Conservation (phyloP, 2,888 invertebrate species). For the Sturmia bella region DNA sequence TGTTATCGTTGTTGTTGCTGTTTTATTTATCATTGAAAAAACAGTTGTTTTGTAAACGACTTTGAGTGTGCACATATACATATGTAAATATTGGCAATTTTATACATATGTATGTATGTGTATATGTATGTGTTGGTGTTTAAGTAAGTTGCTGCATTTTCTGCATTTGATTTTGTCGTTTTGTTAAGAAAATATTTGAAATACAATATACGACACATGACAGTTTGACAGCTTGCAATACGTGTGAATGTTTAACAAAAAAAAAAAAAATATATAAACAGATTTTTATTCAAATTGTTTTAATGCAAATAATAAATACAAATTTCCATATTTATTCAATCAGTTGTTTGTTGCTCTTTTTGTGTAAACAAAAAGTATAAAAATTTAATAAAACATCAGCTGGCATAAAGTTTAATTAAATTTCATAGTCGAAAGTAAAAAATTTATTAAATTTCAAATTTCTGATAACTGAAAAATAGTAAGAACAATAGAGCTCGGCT, state of each 20-base stretch:
- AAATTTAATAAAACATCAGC: not conserved
- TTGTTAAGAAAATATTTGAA: constrained; percentile 41
- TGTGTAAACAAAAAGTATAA: not conserved
- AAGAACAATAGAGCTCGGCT: too few species aligned
- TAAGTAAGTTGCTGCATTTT: constrained; percentile 21
- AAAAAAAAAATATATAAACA: not conserved
- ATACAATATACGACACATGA: constrained; percentile 49
- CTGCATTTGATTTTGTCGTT: not conserved
- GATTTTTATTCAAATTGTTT: not conserved
- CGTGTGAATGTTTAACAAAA: constrained; percentile 1
- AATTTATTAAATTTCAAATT: not conserved
- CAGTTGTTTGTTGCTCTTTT: not conserved
- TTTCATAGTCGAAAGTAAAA: not conserved
- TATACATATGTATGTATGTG: not conserved
- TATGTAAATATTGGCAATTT: not conserved
- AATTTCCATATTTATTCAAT: constrained; percentile 22
- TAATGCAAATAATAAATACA: constrained; percentile 19
- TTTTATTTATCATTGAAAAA: constrained; percentile 52
- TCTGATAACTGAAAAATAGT: not conserved
- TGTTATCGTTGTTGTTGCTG: constrained; percentile 21
- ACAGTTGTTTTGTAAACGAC: constrained; percentile 29
- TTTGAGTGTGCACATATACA: not conserved
- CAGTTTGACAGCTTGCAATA: constrained; percentile 59
- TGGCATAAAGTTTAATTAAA: not conserved
- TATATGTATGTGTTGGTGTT: constrained; percentile 1